Base-by-base conservation (phyloP, 2,888 invertebrate species). In the Stenchaetothrips biformis region DNA sequence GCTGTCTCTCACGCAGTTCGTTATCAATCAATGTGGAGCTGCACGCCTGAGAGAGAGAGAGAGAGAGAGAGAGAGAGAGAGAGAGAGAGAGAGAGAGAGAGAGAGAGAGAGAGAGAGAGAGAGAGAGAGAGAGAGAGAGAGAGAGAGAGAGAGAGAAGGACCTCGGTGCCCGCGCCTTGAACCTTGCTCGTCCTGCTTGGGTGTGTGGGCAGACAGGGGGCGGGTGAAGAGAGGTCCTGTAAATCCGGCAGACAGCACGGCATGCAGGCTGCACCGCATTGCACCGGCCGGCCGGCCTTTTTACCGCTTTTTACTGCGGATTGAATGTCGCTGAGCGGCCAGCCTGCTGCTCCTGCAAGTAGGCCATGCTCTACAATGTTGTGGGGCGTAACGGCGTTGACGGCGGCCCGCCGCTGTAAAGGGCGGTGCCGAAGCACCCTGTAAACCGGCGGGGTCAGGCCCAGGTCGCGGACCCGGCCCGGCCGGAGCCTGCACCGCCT, bases 81-180 rank as follows among this genome's bases (percentile, higher is more conserved):
- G n/a, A 62, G 62, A 62, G 62, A 62, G 62, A 62, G 62, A 62
- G 62, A 62, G n/a, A 62, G 62, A 62, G 49, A 49, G 49, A 49
- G 49, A 49, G 49, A 49, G 49, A 49, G 49, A 49, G 49, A 49
- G 53, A 53, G 53, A 53, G 53, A 6, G 53, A 53, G 53, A 53
- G 2, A 3, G 53, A 53, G 53, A 53, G 53, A 53, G 53, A 53
- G 53, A 6, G 53, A 53, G 53, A 53, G 53, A 53, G 53, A 13
- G 53, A 13, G 13, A 16, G 53, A 16, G 9, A 7, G n/a, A 2
- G 18, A n/a, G n/a, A n/a, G 62, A 16, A 62, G 62, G 16, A 16
- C 53, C 37, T 37, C 37, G 37, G 37, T 37, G 37, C n/a, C n/a
- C 8, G 13, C 13, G 49, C 37, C 37, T 37, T 37, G 37, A 37